Base-by-base conservation (phyloP, 2,113 vertebrate species). In the Anolis carolinensis region DNA sequence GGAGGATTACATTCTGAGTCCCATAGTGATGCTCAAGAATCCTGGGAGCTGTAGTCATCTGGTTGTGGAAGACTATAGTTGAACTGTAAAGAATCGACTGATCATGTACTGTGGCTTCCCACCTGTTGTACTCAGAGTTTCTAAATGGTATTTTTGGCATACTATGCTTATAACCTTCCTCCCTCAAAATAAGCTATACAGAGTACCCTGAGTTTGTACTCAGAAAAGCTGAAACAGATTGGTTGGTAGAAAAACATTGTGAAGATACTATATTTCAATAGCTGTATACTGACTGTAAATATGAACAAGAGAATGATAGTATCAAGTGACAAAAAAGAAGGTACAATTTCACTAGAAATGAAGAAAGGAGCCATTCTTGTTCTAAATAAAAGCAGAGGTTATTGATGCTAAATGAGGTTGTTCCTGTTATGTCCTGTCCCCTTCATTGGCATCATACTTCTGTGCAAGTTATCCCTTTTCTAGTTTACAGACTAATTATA, bases 401-500 rank as follows among this genome's bases (percentile, higher is more conserved):
- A 77, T 77, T 78, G 16, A 74, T 84, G 20, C 90, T 71, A 75
- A 63, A 79, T 80, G 27, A 87, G 80, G 80, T 92, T 92, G 81
- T 77, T 92, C 1, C 74, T 90, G 71, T 76, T 87, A 30, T 75
- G 34, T 91, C 84, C 70, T 90, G 7, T 44, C 82, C 62, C 88
- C 82, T 91, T 88, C 76, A 74, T 76, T 34, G 87, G 55, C 91
- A 84, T 94, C 87, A 86, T 63, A 82, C 79, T 30, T 88, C 36
- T 81, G 52, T 87, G 88, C 91, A 83, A 92, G 82, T 74, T 27
- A 88, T 83, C 90, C 87, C 71, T 86, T 89, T 71, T 91, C 90
- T 74, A 89, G 79, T 85, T 81, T 78, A 73, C 79, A 89, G 70
- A 67, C 91, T 95, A 96, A 95, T 95, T 95, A 95, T 94, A 95